Evolutionary conservation across 2,888 invertebrate genomes (phyloP).

Genomic region (Drosophila borealis): DNA sequence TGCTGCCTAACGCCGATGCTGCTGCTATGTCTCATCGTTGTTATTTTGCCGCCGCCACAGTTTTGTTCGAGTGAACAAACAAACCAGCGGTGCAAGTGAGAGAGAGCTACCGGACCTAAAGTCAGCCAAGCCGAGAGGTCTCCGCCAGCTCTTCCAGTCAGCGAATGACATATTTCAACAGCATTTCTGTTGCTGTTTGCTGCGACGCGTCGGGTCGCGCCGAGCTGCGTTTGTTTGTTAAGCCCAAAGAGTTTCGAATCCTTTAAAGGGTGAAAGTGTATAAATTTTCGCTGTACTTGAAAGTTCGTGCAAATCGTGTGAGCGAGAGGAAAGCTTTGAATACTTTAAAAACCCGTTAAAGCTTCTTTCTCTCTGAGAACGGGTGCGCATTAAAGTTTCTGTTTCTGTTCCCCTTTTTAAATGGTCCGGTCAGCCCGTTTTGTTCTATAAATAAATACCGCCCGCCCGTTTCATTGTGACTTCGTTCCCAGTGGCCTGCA

Average conservation of each 20-base stretch:
- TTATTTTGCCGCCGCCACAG: constrained; percentile 74
- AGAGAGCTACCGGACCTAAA: constrained; percentile 25
- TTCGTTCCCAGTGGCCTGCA: constrained; percentile 41
- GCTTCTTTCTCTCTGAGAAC: constrained; percentile 34
- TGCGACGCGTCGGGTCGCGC: constrained; percentile 1
- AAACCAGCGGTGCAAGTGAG: constrained; percentile 13
- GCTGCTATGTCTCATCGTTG: constrained; percentile 67
- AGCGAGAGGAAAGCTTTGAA: constrained; percentile 25
- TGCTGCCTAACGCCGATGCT: constrained; percentile 37
- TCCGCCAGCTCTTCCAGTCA: constrained; percentile 12
- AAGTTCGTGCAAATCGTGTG: constrained; percentile 41
- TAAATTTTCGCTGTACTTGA: constrained; percentile 31
- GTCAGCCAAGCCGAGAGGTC: constrained; percentile 17
- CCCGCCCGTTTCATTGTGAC: constrained; percentile 37
- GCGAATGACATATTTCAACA: constrained; percentile 73
- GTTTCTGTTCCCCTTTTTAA: constrained; percentile 27
- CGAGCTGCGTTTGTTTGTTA: constrained; percentile 30
- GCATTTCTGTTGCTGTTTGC: constrained; percentile 40
- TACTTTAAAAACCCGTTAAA: constrained; percentile 57
- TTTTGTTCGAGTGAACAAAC: constrained; percentile 42
- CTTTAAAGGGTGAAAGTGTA: constrained; percentile 79
- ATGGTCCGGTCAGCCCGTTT: constrained; percentile 27
- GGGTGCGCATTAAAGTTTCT: constrained; percentile 58
- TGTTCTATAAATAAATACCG: constrained; percentile 59
- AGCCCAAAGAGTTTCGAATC: constrained; percentile 35